Base-by-base conservation (phyloP, 2,888 invertebrate genomes). In the Diaphora mendica region DNA sequence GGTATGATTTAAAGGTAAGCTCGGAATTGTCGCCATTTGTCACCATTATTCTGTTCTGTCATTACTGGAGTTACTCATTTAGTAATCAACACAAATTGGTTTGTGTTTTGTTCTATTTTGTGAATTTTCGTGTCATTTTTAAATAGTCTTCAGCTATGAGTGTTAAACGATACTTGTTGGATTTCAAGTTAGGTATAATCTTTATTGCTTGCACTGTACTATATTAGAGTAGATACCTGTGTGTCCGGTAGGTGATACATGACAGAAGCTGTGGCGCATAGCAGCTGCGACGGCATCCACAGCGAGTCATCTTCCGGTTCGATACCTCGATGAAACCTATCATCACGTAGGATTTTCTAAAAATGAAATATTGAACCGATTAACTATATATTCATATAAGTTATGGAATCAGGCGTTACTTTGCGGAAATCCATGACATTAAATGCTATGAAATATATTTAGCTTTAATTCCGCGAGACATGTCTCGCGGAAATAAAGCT, bases 231-330 rank as follows among this genome's bases (percentile, higher is more conserved):
- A 68, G 72, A 73, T 78, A 98, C 98, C 92, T 99, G 99, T 0
- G 98, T 98, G 82, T 99, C 99, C 87, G 99, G 99, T 73, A 98
- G 95, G 88, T 98, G 97, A 81, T 97, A 96, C 86, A 97, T 96
- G 87, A 98, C 97, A 0, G 97, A 97, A 35, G 98, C 97, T 72
- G 99, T 98, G 2, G 99, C 97, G 81, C 98, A 97, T 59, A 99
- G 96, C 74, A 99, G 96, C 92, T 99, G 99, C 3, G 98, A 98
- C 9, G 99, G 99, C 88, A 99, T 96, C 99, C 99, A 99, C 67
- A 98, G 96, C 0, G 98, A 98, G 93, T 99, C 99, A 90, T 98
- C 98, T 93, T 99, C 99, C 0, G 98, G 98, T 90, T 99, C 99
- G 80, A 98, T 97, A 39, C 98, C 98, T 30, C 98, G 97, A 90